Percentiles rank a stretch among this genome's conserved stretches.
Conservation (phyloP, 2,113 vertebrate species). For the Hippocampus guttulatus region DNA sequence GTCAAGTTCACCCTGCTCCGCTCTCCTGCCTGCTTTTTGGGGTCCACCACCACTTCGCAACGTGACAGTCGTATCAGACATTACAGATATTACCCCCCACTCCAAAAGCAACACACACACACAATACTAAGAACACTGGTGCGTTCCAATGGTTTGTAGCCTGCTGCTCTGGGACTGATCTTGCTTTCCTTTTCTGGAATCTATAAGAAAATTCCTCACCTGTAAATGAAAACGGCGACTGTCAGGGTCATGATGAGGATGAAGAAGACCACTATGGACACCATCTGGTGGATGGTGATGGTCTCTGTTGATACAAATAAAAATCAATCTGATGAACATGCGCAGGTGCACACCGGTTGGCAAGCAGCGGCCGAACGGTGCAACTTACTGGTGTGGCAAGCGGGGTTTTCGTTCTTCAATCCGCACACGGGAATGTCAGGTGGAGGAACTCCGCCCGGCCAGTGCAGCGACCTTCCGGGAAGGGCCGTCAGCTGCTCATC, state of each 20-base stretch:
- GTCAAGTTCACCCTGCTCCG: too few relatives aligned
- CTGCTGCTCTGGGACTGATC: too few relatives aligned
- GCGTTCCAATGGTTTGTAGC: too few relatives aligned
- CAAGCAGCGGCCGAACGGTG: too few relatives aligned
- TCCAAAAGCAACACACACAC: too few relatives aligned
- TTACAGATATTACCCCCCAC: too few relatives aligned
- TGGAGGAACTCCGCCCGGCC: constrained; percentile 76
- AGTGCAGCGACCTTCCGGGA: constrained; percentile 67
- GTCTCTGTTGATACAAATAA: constrained; percentile 63
- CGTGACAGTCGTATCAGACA: too few relatives aligned
- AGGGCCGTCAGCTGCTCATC: constrained; percentile 72
- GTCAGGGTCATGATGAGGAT: constrained; percentile 75
- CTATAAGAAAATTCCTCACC: constrained; percentile 61
- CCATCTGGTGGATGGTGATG: constrained; percentile 82
- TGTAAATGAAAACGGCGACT: constrained; percentile 87
- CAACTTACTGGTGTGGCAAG: constrained; percentile 76
- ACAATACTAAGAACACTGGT: too few relatives aligned
- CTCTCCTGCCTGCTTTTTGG: too few relatives aligned
- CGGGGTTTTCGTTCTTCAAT: constrained; percentile 79
- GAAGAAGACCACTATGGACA: constrained; percentile 81
- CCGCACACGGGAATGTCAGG: constrained; percentile 82
- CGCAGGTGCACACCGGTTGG: too few relatives aligned
- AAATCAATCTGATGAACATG: not conserved
- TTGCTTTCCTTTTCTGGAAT: too few relatives aligned
- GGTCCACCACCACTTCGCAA: too few relatives aligned